phyloP scores from a whole-genome alignment of 2,113 vertebrate genomes.

The Montifringilla adamsi region DNA sequence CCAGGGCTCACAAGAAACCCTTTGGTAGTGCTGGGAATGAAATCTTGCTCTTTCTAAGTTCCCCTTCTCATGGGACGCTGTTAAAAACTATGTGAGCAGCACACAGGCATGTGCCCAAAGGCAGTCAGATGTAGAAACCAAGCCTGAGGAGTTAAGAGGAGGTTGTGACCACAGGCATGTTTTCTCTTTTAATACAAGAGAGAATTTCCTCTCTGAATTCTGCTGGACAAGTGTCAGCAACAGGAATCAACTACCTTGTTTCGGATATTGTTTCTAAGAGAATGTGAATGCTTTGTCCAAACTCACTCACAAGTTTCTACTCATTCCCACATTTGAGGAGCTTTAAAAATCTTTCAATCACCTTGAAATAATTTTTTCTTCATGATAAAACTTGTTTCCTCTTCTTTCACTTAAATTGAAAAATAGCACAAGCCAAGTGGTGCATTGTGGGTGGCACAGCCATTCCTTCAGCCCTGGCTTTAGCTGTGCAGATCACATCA shows the following conservation, averaged over 20 bases:
- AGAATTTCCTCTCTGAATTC: conserved; percentile 11
- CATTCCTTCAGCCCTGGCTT: neutral
- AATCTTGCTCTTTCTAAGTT: neutral
- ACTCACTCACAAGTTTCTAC: neutral
- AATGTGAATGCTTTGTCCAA: neutral
- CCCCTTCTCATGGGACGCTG: neutral
- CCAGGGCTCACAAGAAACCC: neutral
- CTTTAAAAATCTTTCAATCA: neutral
- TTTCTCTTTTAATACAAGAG: neutral
- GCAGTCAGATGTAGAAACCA: neutral
- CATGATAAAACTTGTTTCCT: neutral
- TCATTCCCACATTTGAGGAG: neutral
- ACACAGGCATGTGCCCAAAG: neutral
- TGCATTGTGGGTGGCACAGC: neutral
- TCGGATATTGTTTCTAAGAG: neutral
- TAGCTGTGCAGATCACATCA: neutral
- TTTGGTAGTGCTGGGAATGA: neutral
- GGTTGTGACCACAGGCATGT: neutral
- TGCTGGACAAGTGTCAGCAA: neutral
- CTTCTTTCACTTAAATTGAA: neutral
- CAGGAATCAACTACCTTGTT: neutral
- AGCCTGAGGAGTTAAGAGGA: neutral
- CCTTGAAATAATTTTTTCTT: neutral
- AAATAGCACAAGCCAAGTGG: neutral
- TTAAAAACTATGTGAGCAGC: neutral